Percentiles rank a stretch among this genome's conserved stretches.
Conservation (phyloP, 2,113 vertebrate genomes). For the Conger conger region DNA sequence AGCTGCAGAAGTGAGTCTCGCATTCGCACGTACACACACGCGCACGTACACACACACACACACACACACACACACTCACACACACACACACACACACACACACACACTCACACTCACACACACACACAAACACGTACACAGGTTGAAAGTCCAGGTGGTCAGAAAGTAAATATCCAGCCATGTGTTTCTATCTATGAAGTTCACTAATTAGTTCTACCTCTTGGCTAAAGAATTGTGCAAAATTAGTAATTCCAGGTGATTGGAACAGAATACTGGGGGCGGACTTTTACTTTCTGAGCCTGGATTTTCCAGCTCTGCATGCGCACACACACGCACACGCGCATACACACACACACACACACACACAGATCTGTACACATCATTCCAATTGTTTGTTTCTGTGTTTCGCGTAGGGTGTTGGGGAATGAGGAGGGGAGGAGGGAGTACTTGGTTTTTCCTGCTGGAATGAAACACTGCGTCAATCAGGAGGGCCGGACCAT, state of each 20-base stretch:
- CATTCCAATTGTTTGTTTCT: not conserved
- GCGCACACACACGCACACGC: not conserved
- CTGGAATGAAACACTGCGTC: constrained; percentile 85
- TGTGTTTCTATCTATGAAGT: too few relatives aligned
- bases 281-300: too few relatives aligned
- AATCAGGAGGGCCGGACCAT: constrained; percentile 89
- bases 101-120: too few relatives aligned
- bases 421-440: constrained; percentile 94
- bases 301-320: too few relatives aligned
- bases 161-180: too few relatives aligned
- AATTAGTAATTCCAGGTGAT: too few relatives aligned
- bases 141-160: too few relatives aligned
- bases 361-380: not conserved
- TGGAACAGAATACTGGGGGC: too few relatives aligned
- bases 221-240: too few relatives aligned
- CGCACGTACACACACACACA: not conserved
- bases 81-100: too few relatives aligned
- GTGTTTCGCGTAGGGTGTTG: constrained; percentile 77
- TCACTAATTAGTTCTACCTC: too few relatives aligned
- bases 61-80: not conserved
- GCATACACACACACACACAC: not conserved
- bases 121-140: too few relatives aligned
- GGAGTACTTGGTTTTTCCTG: constrained; percentile 88
- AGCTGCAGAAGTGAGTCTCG: constrained; percentile 90
- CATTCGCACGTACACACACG: not conserved